Conservation (phyloP, 2,797 vertebrate species). For the Ambastaia sidthimunki region DNA sequence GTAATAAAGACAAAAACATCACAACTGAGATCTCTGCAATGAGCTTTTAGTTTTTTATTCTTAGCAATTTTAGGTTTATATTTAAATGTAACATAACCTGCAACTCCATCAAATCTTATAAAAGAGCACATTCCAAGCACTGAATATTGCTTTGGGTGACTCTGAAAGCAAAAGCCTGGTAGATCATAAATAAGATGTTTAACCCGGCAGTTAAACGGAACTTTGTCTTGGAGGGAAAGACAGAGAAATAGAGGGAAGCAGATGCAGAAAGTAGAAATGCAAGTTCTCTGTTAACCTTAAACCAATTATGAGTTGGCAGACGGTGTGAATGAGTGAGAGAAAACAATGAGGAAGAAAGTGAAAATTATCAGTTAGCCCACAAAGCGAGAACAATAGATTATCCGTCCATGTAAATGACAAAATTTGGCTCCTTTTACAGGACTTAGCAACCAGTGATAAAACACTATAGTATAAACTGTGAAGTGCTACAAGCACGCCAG, state of each 20-base stretch:
- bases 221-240: constrained; percentile 54
- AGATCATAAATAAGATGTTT: background rate
- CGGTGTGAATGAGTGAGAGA: constrained; percentile 44
- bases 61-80: no score
- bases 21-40: background rate
- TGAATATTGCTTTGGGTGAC: no score
- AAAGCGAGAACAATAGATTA: constrained; percentile 10
- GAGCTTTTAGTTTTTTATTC: no score
- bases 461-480: constrained; percentile 10
- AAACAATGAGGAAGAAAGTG: constrained; percentile 35
- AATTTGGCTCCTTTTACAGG: background rate
- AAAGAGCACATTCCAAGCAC: no score
- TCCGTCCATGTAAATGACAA: background rate
- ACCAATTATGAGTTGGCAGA: constrained; percentile 32
- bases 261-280: constrained; percentile 27
- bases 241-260: constrained; percentile 52
- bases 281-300: background rate
- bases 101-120: no score
- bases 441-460: constrained; percentile 43
- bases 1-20: background rate
- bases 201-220: constrained; percentile 33
- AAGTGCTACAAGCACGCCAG: constrained; percentile 25
- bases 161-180: background rate
- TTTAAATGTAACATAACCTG: no score
- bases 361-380: constrained; percentile 23